These are phyloP conservation scores for Sesia bembeciformis DNA, from an alignment of 2,888 invertebrate genomes.

Conservation along the genomic window DNA sequence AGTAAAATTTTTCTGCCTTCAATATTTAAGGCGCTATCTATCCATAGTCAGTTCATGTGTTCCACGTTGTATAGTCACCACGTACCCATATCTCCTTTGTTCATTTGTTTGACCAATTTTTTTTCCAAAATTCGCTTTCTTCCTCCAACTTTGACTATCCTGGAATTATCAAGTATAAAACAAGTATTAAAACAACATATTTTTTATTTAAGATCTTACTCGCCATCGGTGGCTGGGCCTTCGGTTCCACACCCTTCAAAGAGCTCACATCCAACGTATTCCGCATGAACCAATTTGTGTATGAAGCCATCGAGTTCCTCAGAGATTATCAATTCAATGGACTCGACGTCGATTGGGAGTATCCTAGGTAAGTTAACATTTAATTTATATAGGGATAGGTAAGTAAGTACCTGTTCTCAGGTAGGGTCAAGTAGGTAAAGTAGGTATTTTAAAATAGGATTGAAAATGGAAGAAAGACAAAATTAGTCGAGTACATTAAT, in stretches of 20 bases:
- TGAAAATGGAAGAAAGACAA: too few relatives aligned
- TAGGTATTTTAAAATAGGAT: not conserved
- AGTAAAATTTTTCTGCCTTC: too few relatives aligned
- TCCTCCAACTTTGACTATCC: too few relatives aligned
- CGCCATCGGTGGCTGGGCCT: conserved; percentile 97
- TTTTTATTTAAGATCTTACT: conserved; percentile 79
- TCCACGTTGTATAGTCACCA: too few relatives aligned
- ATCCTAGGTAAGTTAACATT: conserved; percentile 77
- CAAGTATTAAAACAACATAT: too few relatives aligned
- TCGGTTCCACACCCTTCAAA: conserved; percentile 95
- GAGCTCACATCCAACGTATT: conserved; percentile 92
- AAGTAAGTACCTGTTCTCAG: not conserved
- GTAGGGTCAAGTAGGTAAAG: not conserved
- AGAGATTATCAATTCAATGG: conserved; percentile 94
- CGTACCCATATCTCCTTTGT: too few relatives aligned
- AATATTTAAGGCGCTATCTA: too few relatives aligned
- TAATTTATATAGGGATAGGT: not conserved
- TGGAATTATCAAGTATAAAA: too few relatives aligned
- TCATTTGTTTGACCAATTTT: too few relatives aligned
- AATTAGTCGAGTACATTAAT: too few relatives aligned
- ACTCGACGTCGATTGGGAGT: conserved; percentile 95
- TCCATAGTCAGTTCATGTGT: too few relatives aligned
- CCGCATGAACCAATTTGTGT: conserved; percentile 96
- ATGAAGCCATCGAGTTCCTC: conserved; percentile 94
- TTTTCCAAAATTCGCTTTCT: too few relatives aligned